phyloP scores from a whole-genome alignment of 2,888 invertebrate genomes.

The Epiblema foenella region DNA sequence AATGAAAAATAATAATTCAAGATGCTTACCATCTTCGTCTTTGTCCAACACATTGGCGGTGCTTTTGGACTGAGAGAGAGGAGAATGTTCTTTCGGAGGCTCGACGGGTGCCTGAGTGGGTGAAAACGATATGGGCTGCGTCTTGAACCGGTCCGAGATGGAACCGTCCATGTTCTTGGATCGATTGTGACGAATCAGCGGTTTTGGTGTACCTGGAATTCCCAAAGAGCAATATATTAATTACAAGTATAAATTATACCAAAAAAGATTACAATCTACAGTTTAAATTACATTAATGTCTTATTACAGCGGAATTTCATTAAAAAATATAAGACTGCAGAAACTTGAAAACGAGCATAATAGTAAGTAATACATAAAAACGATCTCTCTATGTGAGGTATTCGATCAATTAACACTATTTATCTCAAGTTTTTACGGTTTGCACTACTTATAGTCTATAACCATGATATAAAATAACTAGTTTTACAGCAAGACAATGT shows the following conservation, averaged over 20 bases:
- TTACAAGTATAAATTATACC: background rate
- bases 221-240: constrained; percentile 8
- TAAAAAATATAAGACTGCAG: too few relatives aligned
- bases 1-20: constrained; percentile 29
- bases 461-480: too few relatives aligned
- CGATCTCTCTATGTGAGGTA: background rate
- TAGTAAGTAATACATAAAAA: background rate
- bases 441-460: too few relatives aligned
- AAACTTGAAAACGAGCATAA: too few relatives aligned
- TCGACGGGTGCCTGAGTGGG: constrained; percentile 49
- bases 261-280: too few relatives aligned
- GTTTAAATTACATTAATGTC: background rate
- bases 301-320: background rate
- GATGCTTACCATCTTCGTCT: constrained; percentile 80
- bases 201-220: constrained; percentile 80
- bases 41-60: constrained; percentile 79
- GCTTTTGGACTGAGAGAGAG: constrained; percentile 75
- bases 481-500: too few relatives aligned
- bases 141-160: constrained; percentile 85
- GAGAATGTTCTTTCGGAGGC: constrained; percentile 56
- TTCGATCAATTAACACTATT: too few relatives aligned
- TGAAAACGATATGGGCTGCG: constrained; percentile 89
- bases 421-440: too few relatives aligned
- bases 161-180: constrained; percentile 76
- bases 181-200: constrained; percentile 78